These are phyloP conservation scores for Halcyon malimbica DNA, from an alignment of 2,113 vertebrate species.

Conservation along the genomic window DNA sequence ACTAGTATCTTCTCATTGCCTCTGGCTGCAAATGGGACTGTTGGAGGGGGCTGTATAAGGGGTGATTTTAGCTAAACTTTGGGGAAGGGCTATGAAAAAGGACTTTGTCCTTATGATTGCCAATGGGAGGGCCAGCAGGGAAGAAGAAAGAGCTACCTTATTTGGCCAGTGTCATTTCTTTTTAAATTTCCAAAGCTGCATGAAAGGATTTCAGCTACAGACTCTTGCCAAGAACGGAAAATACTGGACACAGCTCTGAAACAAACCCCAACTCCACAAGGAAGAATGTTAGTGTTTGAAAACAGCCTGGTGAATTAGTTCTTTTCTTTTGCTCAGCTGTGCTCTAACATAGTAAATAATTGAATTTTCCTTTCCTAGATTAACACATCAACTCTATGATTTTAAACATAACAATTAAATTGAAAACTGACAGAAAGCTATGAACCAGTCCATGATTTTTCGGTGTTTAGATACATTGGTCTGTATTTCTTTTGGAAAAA, in stretches of 20 bases:
- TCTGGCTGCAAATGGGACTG: neutral
- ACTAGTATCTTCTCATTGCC: neutral
- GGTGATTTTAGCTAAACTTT: neutral
- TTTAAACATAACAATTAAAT: neutral
- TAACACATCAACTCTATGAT: neutral
- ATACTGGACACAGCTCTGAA: neutral
- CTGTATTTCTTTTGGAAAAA: neutral
- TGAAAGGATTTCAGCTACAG: neutral
- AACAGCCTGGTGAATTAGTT: neutral
- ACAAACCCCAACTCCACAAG: neutral
- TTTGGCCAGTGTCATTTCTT: neutral
- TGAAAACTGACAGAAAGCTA: neutral
- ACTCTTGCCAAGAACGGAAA: neutral
- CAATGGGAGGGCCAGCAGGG: fast-evolving
- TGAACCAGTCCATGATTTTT: neutral
- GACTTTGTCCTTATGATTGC: neutral
- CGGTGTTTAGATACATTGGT: neutral
- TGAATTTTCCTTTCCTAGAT: neutral
- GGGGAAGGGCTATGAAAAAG: neutral
- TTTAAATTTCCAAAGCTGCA: neutral
- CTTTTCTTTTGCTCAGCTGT: neutral
- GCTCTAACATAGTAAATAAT: neutral
- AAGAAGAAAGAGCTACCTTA: neutral
- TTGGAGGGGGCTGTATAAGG: neutral
- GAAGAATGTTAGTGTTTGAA: neutral